Base-by-base conservation (phyloP, 2,888 invertebrate species). In the Drosophila neonasuta region DNA sequence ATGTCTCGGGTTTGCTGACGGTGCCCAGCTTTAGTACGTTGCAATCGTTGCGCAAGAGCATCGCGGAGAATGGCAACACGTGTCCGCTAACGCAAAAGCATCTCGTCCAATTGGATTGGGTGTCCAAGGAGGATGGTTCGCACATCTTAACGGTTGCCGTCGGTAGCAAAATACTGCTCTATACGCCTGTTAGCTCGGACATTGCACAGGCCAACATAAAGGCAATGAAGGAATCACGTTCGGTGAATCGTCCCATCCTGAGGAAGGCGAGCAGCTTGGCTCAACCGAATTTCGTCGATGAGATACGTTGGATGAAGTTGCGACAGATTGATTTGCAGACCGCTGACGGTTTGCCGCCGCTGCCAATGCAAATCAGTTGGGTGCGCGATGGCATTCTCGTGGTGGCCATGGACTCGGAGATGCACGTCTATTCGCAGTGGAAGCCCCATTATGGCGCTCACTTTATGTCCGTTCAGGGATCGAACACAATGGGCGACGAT, bases 401-500 rank as follows among this genome's bases (percentile, higher is more conserved):
- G 0, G 98, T 99, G 1, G 99, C 99, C 2, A 99, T 99, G 99
- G 98, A 99, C 90, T 99, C 98, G 2, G 99, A 99, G 90, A 99
- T 99, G 98, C 98, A 99, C 88, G 98, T 99, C 0, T 99, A 99
- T 90, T 98, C 98, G 0, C 99, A 99, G 88, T 99, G 99, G 99
- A 96, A 96, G 87, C 95, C 96, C 0, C 88, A 90, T 11, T 87
- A 85, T 46, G 77, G 66, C 17, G 86, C 89, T 45, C 81, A 86
- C 3, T 80, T 86, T 32, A 95, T 94, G 74, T 41, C 71, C 1
- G 34, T 55, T 0, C 20, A 52, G 2, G 69, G 42, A 0, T 39
- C 6, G 0, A 54, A 64, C 0, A 49, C 61, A 4, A 94, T 94
- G 71, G 91, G 93, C 0, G 95, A 95, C 71, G 96, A 96, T 87